Conservation (phyloP, 2,888 invertebrate species). For the Dusona sp. region DNA sequence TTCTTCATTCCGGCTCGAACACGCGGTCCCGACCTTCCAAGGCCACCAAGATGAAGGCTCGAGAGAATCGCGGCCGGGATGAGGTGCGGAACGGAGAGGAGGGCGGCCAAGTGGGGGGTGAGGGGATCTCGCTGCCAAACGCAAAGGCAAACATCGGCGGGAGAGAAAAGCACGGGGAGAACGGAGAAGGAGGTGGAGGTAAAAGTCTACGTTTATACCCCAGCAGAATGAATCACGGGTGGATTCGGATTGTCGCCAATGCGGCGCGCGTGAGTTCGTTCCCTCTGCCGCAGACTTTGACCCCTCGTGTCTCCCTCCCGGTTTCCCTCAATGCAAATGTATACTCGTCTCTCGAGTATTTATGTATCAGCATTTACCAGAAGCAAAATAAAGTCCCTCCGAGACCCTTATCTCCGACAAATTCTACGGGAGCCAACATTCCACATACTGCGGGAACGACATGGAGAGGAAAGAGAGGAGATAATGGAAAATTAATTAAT, state of each 20-base stretch:
- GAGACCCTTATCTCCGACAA: conserved; percentile 55
- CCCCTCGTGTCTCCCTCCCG: neutral
- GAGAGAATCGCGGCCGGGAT: conserved; percentile 2
- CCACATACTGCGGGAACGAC: neutral
- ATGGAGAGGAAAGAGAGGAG: neutral
- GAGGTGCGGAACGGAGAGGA: conserved; percentile 4
- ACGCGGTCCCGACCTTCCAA: conserved; percentile 71
- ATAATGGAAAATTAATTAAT: conserved; percentile 63
- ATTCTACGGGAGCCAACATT: conserved; percentile 61
- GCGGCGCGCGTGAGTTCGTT: conserved; percentile 20
- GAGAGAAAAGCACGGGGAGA: neutral
- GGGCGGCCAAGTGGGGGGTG: neutral
- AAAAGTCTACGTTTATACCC: conserved; percentile 5
- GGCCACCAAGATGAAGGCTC: conserved; percentile 68
- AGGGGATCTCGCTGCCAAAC: neutral
- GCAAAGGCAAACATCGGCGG: neutral
- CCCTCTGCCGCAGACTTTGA: conserved; percentile 7
- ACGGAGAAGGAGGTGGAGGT: neutral
- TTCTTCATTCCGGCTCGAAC: conserved; percentile 60
- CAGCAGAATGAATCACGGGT: conserved; percentile 67
- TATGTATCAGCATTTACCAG: conserved; percentile 11
- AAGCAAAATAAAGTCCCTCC: neutral
- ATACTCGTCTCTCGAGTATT: neutral
- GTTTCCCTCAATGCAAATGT: neutral
- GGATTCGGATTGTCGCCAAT: conserved; percentile 63